Percentiles rank a stretch among this genome's conserved stretches.
phyloP scores from a whole-genome alignment of 2,113 vertebrate genomes.

The Verasper variegatus region DNA sequence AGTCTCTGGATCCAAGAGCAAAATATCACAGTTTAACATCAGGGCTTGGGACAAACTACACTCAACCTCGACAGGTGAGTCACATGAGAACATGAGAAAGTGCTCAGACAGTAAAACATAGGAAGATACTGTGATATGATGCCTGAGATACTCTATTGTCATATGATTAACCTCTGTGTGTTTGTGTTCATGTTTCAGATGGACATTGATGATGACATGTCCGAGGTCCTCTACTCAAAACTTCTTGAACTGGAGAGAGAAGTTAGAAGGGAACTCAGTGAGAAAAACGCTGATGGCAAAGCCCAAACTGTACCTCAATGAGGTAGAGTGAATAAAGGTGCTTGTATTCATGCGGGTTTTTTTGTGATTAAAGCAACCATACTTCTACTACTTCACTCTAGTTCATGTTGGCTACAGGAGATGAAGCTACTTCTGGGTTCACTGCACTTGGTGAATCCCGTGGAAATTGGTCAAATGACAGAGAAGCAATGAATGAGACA shows the following conservation, averaged over 20 bases:
- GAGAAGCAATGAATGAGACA: neutral
- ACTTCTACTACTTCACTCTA: neutral
- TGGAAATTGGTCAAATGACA: neutral
- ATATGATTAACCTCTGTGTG: neutral
- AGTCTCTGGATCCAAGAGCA: slow-evolving; percentile 84
- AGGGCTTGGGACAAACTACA: slow-evolving; percentile 85
- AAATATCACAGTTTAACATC: slow-evolving; percentile 90
- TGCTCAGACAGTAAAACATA: neutral
- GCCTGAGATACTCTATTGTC: neutral
- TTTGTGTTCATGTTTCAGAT: slow-evolving; percentile 80
- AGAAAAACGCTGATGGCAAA: slow-evolving; percentile 31
- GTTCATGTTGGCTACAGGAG: neutral
- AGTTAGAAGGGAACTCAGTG: slow-evolving; percentile 57
- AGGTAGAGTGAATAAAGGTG: slow-evolving; percentile 22
- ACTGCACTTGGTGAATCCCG: neutral
- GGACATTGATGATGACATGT: slow-evolving; percentile 85
- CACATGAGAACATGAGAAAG: neutral
- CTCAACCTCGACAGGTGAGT: slow-evolving; percentile 79
- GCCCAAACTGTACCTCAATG: neutral
- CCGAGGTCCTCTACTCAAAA: slow-evolving; percentile 84
- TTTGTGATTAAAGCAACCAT: neutral
- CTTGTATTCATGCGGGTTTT: no score
- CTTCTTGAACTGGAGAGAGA: slow-evolving; percentile 86
- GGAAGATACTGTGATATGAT: neutral
- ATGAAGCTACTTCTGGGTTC: neutral